phyloP scores from a whole-genome alignment of 2,888 invertebrate genomes.

The Oscheius onirici region DNA sequence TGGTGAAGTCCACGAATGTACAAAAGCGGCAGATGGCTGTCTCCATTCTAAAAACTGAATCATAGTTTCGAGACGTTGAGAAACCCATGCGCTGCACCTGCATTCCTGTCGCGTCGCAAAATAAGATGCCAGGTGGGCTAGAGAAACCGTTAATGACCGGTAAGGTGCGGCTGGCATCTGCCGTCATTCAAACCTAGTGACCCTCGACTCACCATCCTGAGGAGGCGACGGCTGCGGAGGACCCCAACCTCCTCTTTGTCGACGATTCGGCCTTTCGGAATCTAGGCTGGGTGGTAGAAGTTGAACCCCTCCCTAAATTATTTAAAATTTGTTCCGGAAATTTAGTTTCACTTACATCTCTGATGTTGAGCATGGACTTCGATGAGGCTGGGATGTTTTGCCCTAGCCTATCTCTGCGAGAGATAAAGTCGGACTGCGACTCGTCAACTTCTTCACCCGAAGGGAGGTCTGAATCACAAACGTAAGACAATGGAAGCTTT shows the following conservation, averaged over 20 bases:
- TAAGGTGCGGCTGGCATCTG: background rate
- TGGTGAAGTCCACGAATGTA: conserved; percentile 27
- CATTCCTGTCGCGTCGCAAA: background rate
- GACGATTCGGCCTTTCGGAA: conserved; percentile 11
- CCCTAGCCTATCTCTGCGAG: conserved; percentile 37
- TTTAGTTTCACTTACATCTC: conserved; percentile 36
- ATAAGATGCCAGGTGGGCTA: conserved; percentile 26
- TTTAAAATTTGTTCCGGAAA: background rate
- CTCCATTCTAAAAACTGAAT: conserved; percentile 19
- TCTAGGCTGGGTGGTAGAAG: conserved; percentile 7
- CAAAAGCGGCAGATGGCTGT: conserved; percentile 24
- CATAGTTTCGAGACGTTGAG: background rate
- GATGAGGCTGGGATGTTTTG: conserved; percentile 10
- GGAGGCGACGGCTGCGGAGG: conserved; percentile 26
- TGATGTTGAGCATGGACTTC: conserved; percentile 52
- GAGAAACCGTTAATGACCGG: conserved; percentile 23
- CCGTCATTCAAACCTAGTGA: background rate
- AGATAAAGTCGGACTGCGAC: conserved; percentile 53
- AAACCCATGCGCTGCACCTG: conserved; percentile 11
- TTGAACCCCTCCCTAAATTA: conserved; percentile 21
- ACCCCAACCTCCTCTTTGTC: conserved; percentile 24
- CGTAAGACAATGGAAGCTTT: conserved; percentile 2
- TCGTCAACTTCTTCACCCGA: conserved; percentile 43
- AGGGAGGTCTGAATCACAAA: conserved; percentile 11
- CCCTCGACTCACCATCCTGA: conserved; percentile 15